Evolutionary conservation across 2,113 vertebrate genomes (phyloP).

Genomic region (Myrmecobius fasciatus): DNA sequence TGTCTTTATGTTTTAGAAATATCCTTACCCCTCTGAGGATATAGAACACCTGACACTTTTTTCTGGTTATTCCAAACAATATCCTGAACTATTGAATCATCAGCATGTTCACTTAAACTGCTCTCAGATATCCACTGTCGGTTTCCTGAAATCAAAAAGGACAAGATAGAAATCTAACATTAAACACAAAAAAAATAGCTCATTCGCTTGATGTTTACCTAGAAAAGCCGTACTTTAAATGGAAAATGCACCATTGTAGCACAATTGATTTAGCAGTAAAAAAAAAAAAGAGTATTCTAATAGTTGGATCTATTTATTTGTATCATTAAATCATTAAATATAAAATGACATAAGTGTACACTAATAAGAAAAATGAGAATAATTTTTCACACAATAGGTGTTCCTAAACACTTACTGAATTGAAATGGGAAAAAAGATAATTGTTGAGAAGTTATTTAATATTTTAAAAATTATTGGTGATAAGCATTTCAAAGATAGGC

Average conservation of each 20-base stretch:
- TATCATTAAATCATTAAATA: slow-evolving; percentile 6
- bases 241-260: neutral
- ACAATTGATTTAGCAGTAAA: slow-evolving; percentile 43
- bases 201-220: neutral
- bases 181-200: neutral
- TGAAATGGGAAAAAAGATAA: neutral
- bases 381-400: neutral
- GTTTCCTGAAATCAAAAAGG: slow-evolving; percentile 72
- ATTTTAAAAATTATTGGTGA: neutral
- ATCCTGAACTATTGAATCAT: slow-evolving; percentile 51
- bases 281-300: neutral
- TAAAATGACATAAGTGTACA: slow-evolving; percentile 12
- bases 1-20: neutral
- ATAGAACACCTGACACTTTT: neutral
- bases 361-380: neutral
- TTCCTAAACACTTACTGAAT: neutral
- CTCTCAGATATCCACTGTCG: slow-evolving; percentile 76
- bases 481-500: neutral
- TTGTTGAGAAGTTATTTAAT: neutral
- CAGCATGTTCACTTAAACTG: slow-evolving; percentile 73
- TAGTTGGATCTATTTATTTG: neutral
- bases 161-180: neutral
- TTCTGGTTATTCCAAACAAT: slow-evolving; percentile 38
- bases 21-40: slow-evolving; percentile 59
- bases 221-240: neutral